Conservation (phyloP, 2,113 vertebrate genomes). For the Rana temporaria region DNA sequence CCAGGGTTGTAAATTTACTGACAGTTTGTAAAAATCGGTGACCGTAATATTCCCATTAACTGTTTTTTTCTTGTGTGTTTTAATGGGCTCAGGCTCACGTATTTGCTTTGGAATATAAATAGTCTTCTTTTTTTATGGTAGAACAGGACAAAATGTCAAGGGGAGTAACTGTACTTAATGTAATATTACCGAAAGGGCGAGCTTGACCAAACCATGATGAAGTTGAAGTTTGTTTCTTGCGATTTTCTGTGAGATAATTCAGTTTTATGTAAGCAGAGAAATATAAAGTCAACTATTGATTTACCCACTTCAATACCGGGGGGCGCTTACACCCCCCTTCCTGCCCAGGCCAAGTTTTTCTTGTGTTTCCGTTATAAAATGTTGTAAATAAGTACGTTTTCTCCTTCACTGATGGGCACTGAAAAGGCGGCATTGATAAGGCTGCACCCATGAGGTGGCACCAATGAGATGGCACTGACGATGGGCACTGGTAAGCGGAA, state of each 20-base stretch:
- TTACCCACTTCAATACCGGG: not conserved
- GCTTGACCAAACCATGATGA: conserved; percentile 17
- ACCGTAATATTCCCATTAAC: conserved; percentile 22
- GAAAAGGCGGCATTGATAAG: too few relatives aligned
- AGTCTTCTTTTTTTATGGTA: not conserved
- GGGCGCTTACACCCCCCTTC: too few relatives aligned
- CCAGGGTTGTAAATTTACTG: too few relatives aligned
- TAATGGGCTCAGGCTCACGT: conserved; percentile 28
- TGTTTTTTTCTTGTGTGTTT: not conserved
- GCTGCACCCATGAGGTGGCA: too few relatives aligned
- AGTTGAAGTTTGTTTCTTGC: conserved; percentile 24
- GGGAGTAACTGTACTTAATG: conserved; percentile 38
- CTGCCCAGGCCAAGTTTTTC: too few relatives aligned
- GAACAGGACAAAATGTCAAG: conserved; percentile 33
- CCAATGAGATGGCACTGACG: too few relatives aligned
- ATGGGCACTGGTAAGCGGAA: too few relatives aligned
- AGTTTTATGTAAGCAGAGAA: not conserved
- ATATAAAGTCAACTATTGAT: conserved; percentile 1
- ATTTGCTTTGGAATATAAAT: not conserved
- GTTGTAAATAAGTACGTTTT: too few relatives aligned
- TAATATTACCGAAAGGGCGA: conserved; percentile 21
- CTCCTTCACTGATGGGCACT: too few relatives aligned
- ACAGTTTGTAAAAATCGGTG: too few relatives aligned
- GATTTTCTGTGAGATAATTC: not conserved
- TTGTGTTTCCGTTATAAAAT: too few relatives aligned